A percentile compares a stretch with the other conserved stretches of the same genome.
Conservation (phyloP, 2,113 vertebrate species). For the Genyomyrus donnyi region DNA sequence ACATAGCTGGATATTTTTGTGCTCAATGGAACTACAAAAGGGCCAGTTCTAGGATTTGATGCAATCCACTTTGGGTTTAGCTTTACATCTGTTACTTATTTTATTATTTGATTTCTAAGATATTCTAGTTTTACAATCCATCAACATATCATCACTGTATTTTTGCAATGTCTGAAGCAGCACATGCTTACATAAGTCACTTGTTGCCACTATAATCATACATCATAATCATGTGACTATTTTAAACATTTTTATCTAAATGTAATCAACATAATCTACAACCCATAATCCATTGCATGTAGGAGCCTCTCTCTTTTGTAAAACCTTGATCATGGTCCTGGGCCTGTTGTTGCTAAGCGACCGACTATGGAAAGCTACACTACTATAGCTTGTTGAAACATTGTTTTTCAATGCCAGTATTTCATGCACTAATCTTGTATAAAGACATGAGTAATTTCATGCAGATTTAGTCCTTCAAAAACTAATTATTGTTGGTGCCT, state of each 20-base stretch:
- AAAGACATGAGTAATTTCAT: not conserved
- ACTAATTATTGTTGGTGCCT: not conserved
- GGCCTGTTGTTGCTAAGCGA: constrained; percentile 61
- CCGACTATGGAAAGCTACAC: constrained; percentile 20
- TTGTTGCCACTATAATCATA: not conserved
- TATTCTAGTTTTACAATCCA: not conserved
- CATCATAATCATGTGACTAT: not conserved
- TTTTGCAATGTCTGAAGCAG: not conserved
- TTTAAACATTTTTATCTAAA: not conserved
- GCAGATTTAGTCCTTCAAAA: not conserved
- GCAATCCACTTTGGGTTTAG: not conserved
- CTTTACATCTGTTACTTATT: not conserved
- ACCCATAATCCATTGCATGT: not conserved
- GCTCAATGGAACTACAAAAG: not conserved
- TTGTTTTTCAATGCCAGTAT: not conserved
- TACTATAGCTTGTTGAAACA: constrained; percentile 11
- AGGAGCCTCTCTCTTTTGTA: not conserved
- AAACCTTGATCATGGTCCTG: constrained; percentile 19
- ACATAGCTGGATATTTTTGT: not conserved
- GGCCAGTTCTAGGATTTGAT: not conserved
- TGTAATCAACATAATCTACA: not conserved
- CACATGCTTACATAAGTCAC: not conserved
- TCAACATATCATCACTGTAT: not conserved
- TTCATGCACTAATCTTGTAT: constrained; percentile 11
- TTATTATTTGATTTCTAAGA: not conserved